Percentiles rank a stretch among this genome's conserved stretches.
Evolutionary conservation across 2,797 vertebrate species (phyloP).

Genomic region (Mallotus villosus): DNA sequence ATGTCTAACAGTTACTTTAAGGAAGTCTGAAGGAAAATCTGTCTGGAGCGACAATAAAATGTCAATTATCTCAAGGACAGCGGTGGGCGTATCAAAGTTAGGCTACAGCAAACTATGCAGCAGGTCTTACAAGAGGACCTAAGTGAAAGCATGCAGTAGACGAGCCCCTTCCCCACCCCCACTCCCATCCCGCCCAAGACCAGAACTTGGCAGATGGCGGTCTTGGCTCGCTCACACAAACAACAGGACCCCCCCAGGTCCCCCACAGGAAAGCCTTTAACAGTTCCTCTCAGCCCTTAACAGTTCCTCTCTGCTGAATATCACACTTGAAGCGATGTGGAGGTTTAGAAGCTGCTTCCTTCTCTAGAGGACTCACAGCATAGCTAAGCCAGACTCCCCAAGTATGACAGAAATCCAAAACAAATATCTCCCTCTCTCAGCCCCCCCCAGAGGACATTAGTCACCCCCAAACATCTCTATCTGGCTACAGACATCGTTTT

Average conservation of each 20-base stretch:
- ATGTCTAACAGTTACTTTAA: constrained; percentile 6
- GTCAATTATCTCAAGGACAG: not conserved
- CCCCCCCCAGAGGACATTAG: constrained; percentile 46
- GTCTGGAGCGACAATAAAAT: constrained; percentile 16
- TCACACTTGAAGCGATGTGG: constrained; percentile 35
- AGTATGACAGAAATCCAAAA: constrained; percentile 53
- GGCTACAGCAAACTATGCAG: no score
- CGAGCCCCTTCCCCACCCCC: not conserved
- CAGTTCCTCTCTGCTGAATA: constrained; percentile 22
- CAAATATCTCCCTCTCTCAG: constrained; percentile 48
- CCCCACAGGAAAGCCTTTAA: constrained; percentile 41
- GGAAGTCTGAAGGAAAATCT: constrained; percentile 20
- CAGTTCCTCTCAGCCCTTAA: constrained; percentile 35
- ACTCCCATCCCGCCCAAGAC: constrained; percentile 9
- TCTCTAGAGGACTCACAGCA: constrained; percentile 30
- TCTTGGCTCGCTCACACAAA: constrained; percentile 33
- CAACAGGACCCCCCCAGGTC: not conserved
- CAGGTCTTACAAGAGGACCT: no score
- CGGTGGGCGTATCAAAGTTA: not conserved
- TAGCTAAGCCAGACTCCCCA: constrained; percentile 36
- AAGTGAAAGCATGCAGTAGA: no score
- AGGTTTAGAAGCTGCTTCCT: constrained; percentile 45
- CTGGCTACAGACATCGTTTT: no score
- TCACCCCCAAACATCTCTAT: constrained; percentile 44
- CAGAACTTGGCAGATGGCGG: not conserved